Evolutionary conservation across 2,888 invertebrate genomes (phyloP).

Genomic region (Steromphala cineraria): DNA sequence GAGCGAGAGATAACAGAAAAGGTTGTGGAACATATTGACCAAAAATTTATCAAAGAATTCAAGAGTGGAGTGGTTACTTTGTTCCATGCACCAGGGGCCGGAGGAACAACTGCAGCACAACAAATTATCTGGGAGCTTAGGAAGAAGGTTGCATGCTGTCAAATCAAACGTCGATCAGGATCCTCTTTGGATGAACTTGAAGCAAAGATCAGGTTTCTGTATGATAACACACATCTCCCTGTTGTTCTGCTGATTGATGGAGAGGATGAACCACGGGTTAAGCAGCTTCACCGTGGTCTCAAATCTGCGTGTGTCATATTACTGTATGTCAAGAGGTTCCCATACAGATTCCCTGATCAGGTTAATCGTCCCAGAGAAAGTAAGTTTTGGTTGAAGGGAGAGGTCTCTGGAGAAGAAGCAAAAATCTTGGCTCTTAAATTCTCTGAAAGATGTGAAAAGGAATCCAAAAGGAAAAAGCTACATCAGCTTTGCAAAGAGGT

Average conservation of each 20-base stretch:
- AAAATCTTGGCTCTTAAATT: conserved; percentile 32
- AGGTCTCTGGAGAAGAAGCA: conserved; percentile 39
- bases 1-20: conserved; percentile 37
- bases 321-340: conserved; percentile 42
- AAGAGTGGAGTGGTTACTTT: conserved; percentile 41
- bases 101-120: conserved; percentile 52
- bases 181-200: conserved; percentile 32
- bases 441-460: conserved; percentile 32
- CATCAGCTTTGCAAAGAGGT: conserved; percentile 18
- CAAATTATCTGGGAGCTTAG: conserved; percentile 49
- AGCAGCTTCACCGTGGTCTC: conserved; percentile 28
- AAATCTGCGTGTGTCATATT: conserved; percentile 32
- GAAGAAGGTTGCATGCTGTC: conserved; percentile 41
- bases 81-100: conserved; percentile 50
- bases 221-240: conserved; percentile 43
- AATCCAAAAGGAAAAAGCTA: neutral
- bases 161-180: conserved; percentile 38
- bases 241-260: conserved; percentile 48
- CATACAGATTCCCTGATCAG: conserved; percentile 20
- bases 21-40: conserved; percentile 22
- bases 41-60: conserved; percentile 22
- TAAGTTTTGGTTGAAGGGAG: conserved; percentile 34
- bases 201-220: conserved; percentile 36
- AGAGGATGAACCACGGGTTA: conserved; percentile 45
- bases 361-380: neutral